Evolutionary conservation across 2,113 vertebrate genomes (phyloP).

Genomic region (Ceyx cyanopectus): DNA sequence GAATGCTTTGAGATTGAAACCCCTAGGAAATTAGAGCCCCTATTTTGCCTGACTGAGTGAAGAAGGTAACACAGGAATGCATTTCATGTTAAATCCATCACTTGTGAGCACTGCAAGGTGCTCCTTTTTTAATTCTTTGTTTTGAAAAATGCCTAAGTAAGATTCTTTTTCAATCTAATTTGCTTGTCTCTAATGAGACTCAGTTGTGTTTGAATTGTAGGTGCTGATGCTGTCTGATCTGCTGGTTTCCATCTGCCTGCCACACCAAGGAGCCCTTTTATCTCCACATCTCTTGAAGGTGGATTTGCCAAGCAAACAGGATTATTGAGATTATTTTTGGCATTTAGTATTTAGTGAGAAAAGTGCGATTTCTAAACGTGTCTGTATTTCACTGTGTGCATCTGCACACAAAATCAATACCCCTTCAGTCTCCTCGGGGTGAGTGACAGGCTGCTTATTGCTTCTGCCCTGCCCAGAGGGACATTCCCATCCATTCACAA

Average conservation of each 20-base stretch:
- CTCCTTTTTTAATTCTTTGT: not conserved
- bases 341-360: not conserved
- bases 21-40: not conserved
- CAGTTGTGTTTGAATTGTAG: constrained; percentile 19
- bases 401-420: constrained; percentile 28
- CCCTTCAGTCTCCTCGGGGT: constrained; percentile 64
- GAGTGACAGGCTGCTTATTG: constrained; percentile 77
- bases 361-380: not conserved
- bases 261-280: constrained; percentile 5
- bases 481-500: constrained; percentile 62
- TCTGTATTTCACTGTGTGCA: constrained; percentile 3
- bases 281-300: constrained; percentile 17
- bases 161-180: not conserved
- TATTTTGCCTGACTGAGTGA: not conserved
- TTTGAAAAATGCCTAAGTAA: constrained; percentile 27
- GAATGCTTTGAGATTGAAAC: not conserved
- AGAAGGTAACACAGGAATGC: not conserved
- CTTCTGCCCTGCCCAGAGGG: constrained; percentile 50
- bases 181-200: constrained; percentile 11
- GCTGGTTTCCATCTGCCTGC: constrained; percentile 26
- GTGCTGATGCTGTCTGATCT: constrained; percentile 35
- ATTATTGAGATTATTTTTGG: not conserved
- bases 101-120: not conserved
- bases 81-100: not conserved
- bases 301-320: constrained; percentile 36